These are phyloP conservation scores for Campoplex capitator DNA, from an alignment of 2,888 invertebrate genomes.

Conservation along the genomic window DNA sequence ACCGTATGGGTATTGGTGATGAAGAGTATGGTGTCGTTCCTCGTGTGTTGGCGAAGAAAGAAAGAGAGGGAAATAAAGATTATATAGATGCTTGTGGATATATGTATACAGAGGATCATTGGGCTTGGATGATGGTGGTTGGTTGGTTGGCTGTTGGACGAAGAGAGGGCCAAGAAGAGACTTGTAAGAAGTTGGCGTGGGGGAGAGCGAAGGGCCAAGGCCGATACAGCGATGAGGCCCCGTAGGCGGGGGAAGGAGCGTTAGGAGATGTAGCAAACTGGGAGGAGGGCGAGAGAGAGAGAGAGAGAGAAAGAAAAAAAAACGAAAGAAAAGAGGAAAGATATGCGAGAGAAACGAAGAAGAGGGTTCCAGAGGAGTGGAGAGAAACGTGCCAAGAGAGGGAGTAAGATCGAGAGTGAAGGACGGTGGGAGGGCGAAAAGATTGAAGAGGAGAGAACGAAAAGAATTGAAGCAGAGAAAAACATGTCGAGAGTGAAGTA, in stretches of 20 bases:
- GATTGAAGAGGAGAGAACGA: constrained; percentile 38
- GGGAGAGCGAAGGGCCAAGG: constrained; percentile 67
- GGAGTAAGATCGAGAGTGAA: constrained; percentile 58
- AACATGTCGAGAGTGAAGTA: constrained; percentile 33
- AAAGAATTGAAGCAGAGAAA: constrained; percentile 1
- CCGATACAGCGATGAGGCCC: constrained; percentile 63
- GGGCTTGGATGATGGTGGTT: constrained; percentile 44
- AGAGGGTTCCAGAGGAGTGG: constrained; percentile 21
- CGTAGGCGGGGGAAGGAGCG: constrained; percentile 53
- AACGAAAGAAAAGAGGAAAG: constrained; percentile 43
- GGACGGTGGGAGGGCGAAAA: constrained; percentile 62
- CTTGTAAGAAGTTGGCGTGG: constrained; percentile 47
- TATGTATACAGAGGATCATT: constrained; percentile 2
- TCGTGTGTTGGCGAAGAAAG: constrained; percentile 29
- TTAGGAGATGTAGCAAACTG: constrained; percentile 48
- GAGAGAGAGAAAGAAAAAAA: constrained; percentile 42
- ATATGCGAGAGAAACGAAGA: constrained; percentile 28
- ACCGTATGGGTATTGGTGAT: constrained; percentile 38
- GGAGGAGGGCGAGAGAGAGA: constrained; percentile 36
- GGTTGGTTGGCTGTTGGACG: constrained; percentile 53
- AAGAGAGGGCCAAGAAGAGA: constrained; percentile 60
- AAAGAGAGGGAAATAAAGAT: constrained; percentile 18
- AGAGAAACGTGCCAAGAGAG: constrained; percentile 36
- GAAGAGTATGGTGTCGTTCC: constrained; percentile 23
- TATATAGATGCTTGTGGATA: constrained; percentile 17